These are phyloP conservation scores for Tachina lurida DNA, from an alignment of 2,888 invertebrate genomes.

Conservation along the genomic window DNA sequence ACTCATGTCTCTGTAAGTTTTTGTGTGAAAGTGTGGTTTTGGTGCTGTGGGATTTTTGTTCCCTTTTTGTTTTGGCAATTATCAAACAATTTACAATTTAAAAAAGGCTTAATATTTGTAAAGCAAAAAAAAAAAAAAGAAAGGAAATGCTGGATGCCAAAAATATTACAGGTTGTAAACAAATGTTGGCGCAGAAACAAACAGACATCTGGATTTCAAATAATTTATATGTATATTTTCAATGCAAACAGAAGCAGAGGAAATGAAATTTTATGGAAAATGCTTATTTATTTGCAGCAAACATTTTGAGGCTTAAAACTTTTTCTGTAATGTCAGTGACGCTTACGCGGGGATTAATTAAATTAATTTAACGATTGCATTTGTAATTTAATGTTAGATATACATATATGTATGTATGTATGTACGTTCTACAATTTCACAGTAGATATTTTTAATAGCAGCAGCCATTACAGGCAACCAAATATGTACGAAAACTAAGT, in stretches of 20 bases:
- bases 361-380: conserved; percentile 74
- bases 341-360: conserved; percentile 71
- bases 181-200: conserved; percentile 44
- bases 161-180: conserved; percentile 64
- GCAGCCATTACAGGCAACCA: conserved; percentile 25
- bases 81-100: conserved; percentile 71
- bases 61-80: conserved; percentile 55
- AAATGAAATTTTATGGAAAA: conserved; percentile 53
- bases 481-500: neutral
- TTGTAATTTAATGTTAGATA: conserved; percentile 70
- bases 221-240: conserved; percentile 44
- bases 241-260: conserved; percentile 1
- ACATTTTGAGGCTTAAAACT: conserved; percentile 64
- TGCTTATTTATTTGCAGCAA: conserved; percentile 50
- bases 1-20: neutral
- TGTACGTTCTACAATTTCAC: conserved; percentile 22
- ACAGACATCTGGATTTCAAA: conserved; percentile 13
- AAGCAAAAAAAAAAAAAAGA: neutral
- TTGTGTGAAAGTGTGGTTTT: conserved; percentile 1
- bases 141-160: conserved; percentile 46
- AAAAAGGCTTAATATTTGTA: conserved; percentile 51
- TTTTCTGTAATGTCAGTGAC: conserved; percentile 50
- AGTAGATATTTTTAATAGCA: conserved; percentile 22
- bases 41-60: conserved; percentile 1
- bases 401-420: too few species aligned